Base-by-base conservation (phyloP, 2,797 vertebrate species). In the Sebastes dallii region DNA sequence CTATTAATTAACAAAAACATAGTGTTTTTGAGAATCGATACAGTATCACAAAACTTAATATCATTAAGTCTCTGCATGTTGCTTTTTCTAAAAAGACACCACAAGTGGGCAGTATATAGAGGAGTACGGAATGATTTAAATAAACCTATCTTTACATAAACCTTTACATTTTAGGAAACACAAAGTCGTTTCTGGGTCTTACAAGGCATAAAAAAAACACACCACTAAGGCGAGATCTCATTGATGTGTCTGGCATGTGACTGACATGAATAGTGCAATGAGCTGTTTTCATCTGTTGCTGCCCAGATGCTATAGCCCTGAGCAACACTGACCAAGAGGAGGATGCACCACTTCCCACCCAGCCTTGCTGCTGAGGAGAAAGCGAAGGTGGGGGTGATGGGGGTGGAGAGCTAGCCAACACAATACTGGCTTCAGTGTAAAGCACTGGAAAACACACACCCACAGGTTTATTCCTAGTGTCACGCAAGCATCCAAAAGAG, bases 251-350 rank as follows among this genome's bases (percentile, higher is more conserved):
- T 27, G n/a, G 32, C 42, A 39, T 77, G 42, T 55, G 39, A 66
- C 59, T 66, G 27, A 42, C 39, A 73, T 55, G 29, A 65, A 36
- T 30, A 34, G 25, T 74, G 30, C 32, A 71, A 13, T 60, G 56
- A 64, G 56, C 72, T 81, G 71, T 55, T 77, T 46, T 75, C 34
- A 24, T 75, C 62, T 68, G 67, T 52, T 64, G 66, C 72, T 72
- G 61, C 55, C 67, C 67, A 58, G 58, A 39, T 75, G 61, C 39
- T 50, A 42, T 29, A 54, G 61, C 60, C 61, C 56, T 27, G 25
- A 75, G 72, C 56, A 46, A 30, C 36, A 27, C 52, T 60, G 58
- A 69, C 78, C 62, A 73, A 59, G 30, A 79, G 30, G 32, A 77
- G 34, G 64, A 75, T 72, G 61, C 60, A 75, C 32, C 58, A 60